Evolutionary conservation across 2,797 vertebrate genomes (phyloP), one percentile per base, ranked within the genome.

Genomic region (Gallirallus australis): DNA sequence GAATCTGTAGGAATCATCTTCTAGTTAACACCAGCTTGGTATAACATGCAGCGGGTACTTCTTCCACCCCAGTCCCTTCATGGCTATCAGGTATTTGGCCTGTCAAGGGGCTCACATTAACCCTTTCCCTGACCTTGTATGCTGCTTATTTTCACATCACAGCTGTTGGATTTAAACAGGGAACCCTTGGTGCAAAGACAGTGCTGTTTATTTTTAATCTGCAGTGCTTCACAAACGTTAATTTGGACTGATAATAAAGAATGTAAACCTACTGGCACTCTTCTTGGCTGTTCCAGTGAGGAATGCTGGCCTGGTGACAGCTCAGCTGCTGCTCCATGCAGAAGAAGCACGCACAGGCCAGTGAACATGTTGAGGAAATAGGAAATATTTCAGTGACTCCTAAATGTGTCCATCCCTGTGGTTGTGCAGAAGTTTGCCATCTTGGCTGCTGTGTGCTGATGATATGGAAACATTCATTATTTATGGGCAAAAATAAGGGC

Each of bases 401-500:
- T 79, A 13, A 69, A 45, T 39, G 35, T 56, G 45, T 77, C 70
- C 88, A 72, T 66, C 35, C 33, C 31, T 42, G 70, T 30, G 45
- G 75, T 64, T 39, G 69, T 52, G 40, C 28, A 86, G 53, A 48
- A 88, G 16, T 86, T 83, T 83, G 65, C 57, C 40, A 42, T 78
- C 65, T 69, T 93, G 77, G 57, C 65, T 94, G 63, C 89, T 85
- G 85, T 54, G 60, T 71, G 47, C 25, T 0, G 0, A 11, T 73
- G 68, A 70, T 91, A 56, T 6, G 70, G 91, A 84, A 88, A 76
- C 61, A 53, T 71, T 18, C 31, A 54, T 76, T 88, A 81, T 86
- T 94, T 75, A 33, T 72, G 92, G 47, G 77, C n/a, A 93, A 95
- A 96, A 96, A 89, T 47, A 87, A 82, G 42, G 70, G 33, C 73